These are phyloP conservation scores for Poeciliopsis infans DNA, from an alignment of 2,797 vertebrate genomes.

Conservation along the genomic window DNA sequence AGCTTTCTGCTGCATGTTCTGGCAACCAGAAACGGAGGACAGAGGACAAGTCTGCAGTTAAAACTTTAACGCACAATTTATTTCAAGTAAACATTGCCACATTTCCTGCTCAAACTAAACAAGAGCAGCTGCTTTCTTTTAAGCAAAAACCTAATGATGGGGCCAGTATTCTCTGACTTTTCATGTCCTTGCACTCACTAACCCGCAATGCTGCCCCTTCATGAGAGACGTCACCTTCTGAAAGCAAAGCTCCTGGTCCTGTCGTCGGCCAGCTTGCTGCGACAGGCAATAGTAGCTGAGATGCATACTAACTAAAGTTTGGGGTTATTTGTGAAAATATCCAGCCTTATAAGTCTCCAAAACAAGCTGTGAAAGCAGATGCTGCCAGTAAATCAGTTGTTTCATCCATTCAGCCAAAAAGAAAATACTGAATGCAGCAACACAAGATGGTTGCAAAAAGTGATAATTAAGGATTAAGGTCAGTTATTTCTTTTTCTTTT, in stretches of 20 bases:
- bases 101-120: constrained; percentile 6
- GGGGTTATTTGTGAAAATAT: constrained; percentile 42
- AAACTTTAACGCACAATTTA: constrained; percentile 3
- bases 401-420: constrained; percentile 8
- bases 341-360: constrained; percentile 21
- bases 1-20: constrained; percentile 25
- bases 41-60: constrained; percentile 31
- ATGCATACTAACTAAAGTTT: constrained; percentile 63
- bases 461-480: constrained; percentile 13
- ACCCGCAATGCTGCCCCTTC: constrained; percentile 28
- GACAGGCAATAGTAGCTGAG: constrained; percentile 35
- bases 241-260: constrained; percentile 51
- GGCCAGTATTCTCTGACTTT: constrained; percentile 25
- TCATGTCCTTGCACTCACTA: constrained; percentile 51
- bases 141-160: constrained; percentile 17
- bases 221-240: constrained; percentile 71
- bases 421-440: neutral
- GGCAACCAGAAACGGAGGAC: constrained; percentile 37
- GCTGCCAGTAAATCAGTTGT: constrained; percentile 11
- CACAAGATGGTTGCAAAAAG: constrained; percentile 22
- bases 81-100: constrained; percentile 6
- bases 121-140: constrained; percentile 16
- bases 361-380: constrained; percentile 2
- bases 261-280: constrained; percentile 58
- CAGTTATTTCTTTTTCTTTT: neutral